Base-by-base conservation (phyloP, 92 coral and sea anemone species). In the Palythoa grandiflora region DNA sequence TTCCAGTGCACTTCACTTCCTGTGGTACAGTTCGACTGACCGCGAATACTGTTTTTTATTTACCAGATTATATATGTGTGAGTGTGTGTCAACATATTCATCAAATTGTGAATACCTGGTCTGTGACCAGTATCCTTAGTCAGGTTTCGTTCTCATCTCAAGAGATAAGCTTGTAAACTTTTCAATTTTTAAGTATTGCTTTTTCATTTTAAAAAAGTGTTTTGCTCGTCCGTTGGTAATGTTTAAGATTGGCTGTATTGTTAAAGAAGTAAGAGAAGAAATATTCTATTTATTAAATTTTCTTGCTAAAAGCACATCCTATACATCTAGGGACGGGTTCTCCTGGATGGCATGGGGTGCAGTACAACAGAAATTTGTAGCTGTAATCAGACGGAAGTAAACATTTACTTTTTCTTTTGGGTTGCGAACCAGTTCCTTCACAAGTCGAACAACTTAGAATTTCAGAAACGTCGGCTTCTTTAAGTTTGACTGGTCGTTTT, bases 201-300 rank as follows among this genome's bases (percentile, higher is more conserved):
- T 65, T 39, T 65, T 60, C 40, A 57, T 61, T 68, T 40, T 61
- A 44, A 21, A 40, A 55, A 20, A 65, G 3, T 38, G 12, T 55
- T 80, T 63, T 80, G 36, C 71, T 44, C 5, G 84, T 17, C n/a
- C 81, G 21, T 77, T 66, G 36, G 55, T 16, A 65, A 44, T 80
- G 59, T 13, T 13, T 17, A 44, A 15, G 38, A 65, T 81, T 47
- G 44, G 66, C 37, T 40, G 61, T 20, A 15, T 50, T 48, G 36
- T 65, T 68, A 65, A 61, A 28, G 66, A 28, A 38, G 66, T 44
- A 77, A 38, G 20, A 40, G 66, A 60, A 81, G 17, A 77, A 21
- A 71, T 65, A 44, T 44, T 81, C n/a, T 81, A 81, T 81, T 81
- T 81, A 81, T 81, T 40, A 13, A 48, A 81, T 75, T 47, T 68